Percentiles rank a stretch among this genome's conserved stretches.
phyloP scores from a whole-genome alignment of 1,140 invertebrate species.

The Papilio dardanus region DNA sequence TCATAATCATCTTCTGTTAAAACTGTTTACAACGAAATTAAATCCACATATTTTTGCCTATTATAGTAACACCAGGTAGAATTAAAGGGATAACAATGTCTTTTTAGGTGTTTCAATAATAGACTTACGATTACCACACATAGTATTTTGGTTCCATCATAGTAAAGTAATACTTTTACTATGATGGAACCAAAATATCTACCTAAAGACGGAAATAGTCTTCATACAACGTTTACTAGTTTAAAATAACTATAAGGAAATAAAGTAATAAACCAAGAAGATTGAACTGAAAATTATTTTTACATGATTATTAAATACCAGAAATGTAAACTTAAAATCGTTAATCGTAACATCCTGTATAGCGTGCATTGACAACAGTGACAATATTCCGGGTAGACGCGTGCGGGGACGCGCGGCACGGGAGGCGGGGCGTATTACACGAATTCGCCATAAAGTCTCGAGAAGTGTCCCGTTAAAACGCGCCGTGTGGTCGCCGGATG shows the following conservation, averaged over 20 bases:
- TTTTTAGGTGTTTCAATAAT: not conserved
- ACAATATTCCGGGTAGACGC: constrained; percentile 57
- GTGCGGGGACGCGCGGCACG: constrained; percentile 38
- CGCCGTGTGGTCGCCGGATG: constrained; percentile 63
- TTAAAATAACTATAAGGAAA: too few species aligned
- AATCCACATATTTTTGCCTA: too few species aligned
- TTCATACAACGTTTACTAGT: not conserved
- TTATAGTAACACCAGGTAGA: not conserved
- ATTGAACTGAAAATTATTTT: not conserved
- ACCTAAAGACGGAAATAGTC: not conserved
- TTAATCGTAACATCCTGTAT: constrained; percentile 10
- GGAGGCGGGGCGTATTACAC: constrained; percentile 53
- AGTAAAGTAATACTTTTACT: too few species aligned
- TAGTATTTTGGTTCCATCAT: too few species aligned
- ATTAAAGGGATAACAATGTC: not conserved
- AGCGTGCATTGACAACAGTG: constrained; percentile 38
- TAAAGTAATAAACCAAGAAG: too few species aligned
- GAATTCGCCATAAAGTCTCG: constrained; percentile 53
- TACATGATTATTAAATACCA: not conserved
- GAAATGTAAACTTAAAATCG: not conserved
- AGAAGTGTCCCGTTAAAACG: constrained; percentile 52
- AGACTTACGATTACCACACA: too few species aligned
- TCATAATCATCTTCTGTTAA: too few species aligned
- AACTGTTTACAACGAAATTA: too few species aligned
- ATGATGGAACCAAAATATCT: too few species aligned